Percentiles rank a stretch among this genome's conserved stretches.
Evolutionary conservation across 1,140 invertebrate species (phyloP).

Genomic region (Physella acuta): DNA sequence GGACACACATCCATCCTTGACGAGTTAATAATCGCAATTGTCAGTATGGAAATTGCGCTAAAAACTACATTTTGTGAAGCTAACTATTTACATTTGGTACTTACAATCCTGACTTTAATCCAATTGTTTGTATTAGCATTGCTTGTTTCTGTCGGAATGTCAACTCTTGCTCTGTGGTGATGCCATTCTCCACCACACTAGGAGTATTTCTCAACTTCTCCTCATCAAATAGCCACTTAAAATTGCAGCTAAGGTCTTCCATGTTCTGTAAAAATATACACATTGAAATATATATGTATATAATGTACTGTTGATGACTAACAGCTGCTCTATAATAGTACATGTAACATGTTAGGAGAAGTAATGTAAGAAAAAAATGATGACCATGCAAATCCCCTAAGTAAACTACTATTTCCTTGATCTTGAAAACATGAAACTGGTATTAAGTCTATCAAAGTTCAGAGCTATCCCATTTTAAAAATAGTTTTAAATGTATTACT

Average conservation of each 20-base stretch:
- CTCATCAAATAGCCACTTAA: slow-evolving; percentile 10
- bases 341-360: neutral
- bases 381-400: neutral
- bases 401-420: neutral
- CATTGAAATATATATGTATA: neutral
- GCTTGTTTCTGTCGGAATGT: slow-evolving; percentile 18
- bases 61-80: too few species aligned
- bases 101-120: slow-evolving; percentile 21
- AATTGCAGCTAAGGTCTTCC: neutral
- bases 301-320: neutral
- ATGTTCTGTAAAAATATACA: slow-evolving; percentile 2
- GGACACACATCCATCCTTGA: too few species aligned
- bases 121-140: slow-evolving; percentile 24
- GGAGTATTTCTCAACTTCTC: slow-evolving; percentile 10
- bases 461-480: too few species aligned
- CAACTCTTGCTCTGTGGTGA: slow-evolving; percentile 11
- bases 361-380: neutral
- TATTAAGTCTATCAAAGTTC: neutral
- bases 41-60: too few species aligned
- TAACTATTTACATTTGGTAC: too few species aligned
- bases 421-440: neutral
- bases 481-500: too few species aligned
- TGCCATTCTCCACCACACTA: neutral
- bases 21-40: too few species aligned
- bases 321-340: neutral